phyloP scores from a whole-genome alignment of 2,113 vertebrate species.

The Hassar affinis region DNA sequence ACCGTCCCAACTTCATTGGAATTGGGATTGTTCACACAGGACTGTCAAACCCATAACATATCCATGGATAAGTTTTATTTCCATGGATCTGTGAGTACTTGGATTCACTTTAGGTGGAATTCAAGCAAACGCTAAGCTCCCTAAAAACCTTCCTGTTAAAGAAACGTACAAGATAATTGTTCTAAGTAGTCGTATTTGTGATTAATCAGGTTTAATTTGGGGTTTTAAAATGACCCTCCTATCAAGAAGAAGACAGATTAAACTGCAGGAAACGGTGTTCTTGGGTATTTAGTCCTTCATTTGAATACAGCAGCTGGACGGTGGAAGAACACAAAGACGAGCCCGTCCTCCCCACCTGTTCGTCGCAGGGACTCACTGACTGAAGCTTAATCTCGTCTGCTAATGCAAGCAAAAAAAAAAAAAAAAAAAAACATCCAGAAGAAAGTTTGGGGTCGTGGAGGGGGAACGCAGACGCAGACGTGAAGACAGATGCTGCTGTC shows the following conservation, averaged over 20 bases:
- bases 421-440: slow-evolving; percentile 12
- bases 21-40: too few relatives aligned
- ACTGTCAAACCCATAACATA: too few relatives aligned
- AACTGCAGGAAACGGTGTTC: slow-evolving; percentile 1
- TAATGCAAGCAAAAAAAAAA: neutral
- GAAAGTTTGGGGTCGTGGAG: slow-evolving; percentile 38
- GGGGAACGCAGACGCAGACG: slow-evolving; percentile 34
- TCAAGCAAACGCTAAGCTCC: neutral
- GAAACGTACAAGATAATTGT: slow-evolving; percentile 25
- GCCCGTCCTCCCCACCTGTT: slow-evolving; percentile 31
- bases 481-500: slow-evolving; percentile 56
- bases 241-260: neutral
- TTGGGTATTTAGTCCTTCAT: slow-evolving; percentile 3
- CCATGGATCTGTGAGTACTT: too few relatives aligned
- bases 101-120: neutral
- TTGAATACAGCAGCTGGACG: slow-evolving; percentile 36
- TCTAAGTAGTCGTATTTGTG: neutral
- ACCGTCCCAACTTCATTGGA: too few relatives aligned
- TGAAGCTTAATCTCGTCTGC: slow-evolving; percentile 7
- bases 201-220: slow-evolving; percentile 13
- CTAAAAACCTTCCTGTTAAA: slow-evolving; percentile 18
- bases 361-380: neutral
- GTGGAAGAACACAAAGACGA: slow-evolving; percentile 2
- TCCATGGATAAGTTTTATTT: too few relatives aligned
- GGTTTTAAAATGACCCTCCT: slow-evolving; percentile 23